Evolutionary conservation across 2,888 invertebrate species (phyloP).

Genomic region (Adelphocoris suturalis): DNA sequence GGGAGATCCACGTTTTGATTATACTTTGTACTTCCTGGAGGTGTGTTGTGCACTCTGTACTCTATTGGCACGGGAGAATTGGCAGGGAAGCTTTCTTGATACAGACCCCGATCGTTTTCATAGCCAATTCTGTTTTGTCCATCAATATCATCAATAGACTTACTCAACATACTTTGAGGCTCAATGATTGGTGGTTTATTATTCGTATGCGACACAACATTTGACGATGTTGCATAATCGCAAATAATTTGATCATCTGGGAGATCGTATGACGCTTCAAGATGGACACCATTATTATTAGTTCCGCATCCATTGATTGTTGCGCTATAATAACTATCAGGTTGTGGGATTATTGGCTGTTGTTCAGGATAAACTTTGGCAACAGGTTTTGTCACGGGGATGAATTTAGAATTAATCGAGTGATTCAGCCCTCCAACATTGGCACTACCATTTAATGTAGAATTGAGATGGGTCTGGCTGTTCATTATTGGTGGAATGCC

Average conservation of each 20-base stretch:
- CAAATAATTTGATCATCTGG: background rate
- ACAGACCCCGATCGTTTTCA: background rate
- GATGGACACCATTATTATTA: background rate
- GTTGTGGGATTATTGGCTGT: slow-evolving; percentile 23
- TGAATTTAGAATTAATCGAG: slow-evolving; percentile 38
- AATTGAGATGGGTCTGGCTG: background rate
- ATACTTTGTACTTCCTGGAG: slow-evolving; percentile 5
- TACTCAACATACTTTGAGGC: background rate
- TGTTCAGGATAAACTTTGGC: slow-evolving; percentile 62
- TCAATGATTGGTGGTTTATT: background rate
- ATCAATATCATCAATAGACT: background rate
- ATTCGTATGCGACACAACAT: background rate
- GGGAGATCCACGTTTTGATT: slow-evolving; percentile 2
- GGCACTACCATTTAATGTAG: background rate
- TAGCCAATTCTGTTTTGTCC: background rate
- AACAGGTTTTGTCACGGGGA: slow-evolving; percentile 52
- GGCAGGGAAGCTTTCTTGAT: background rate
- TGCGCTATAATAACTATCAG: slow-evolving; percentile 34
- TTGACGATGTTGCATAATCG: background rate
- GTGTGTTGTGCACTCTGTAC: background rate
- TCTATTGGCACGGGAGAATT: background rate
- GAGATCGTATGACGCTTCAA: slow-evolving; percentile 6
- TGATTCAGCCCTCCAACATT: slow-evolving; percentile 35
- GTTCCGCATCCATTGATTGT: slow-evolving; percentile 36
- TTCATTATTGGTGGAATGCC: background rate